Conservation (phyloP, 1,140 invertebrate species). For the Pectinophora gossypiella region DNA sequence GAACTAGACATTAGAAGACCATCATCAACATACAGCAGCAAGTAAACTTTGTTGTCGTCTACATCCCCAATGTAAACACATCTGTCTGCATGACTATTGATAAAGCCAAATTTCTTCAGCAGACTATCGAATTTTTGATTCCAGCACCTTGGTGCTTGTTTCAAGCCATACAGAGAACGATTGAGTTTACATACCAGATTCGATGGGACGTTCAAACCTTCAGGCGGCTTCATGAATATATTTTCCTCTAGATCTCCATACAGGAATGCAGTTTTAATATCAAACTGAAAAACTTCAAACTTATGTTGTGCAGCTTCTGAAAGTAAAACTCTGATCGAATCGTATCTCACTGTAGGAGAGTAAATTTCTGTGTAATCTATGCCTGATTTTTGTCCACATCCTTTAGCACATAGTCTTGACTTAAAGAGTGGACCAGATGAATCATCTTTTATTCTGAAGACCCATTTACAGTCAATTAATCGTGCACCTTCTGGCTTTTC, state of each 20-base stretch:
- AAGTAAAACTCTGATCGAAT: neutral
- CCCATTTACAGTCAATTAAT: no score
- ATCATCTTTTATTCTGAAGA: no score
- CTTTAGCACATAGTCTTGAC: neutral
- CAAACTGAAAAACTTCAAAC: neutral
- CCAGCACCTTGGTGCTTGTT: constrained; percentile 1
- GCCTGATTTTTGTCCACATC: neutral
- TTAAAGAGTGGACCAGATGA: neutral
- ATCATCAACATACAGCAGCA: constrained; percentile 7
- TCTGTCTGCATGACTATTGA: constrained; percentile 1
- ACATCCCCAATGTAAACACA: constrained; percentile 4
- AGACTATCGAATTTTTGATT: constrained; percentile 7
- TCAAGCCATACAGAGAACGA: constrained; percentile 3
- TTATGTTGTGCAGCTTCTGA: neutral
- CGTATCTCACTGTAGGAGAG: neutral
- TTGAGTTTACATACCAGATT: constrained; percentile 5
- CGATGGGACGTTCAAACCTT: neutral
- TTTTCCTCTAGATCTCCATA: no score
- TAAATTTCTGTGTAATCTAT: neutral
- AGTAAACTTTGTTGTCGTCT: constrained; percentile 1
- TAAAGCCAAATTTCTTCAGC: constrained; percentile 5
- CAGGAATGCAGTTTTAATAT: no score
- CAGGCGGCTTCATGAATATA: no score
- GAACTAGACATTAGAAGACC: constrained; percentile 2
- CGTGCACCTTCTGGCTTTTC: no score